These are phyloP conservation scores for Vipera latastei DNA, from an alignment of 2,797 vertebrate species.

Conservation along the genomic window DNA sequence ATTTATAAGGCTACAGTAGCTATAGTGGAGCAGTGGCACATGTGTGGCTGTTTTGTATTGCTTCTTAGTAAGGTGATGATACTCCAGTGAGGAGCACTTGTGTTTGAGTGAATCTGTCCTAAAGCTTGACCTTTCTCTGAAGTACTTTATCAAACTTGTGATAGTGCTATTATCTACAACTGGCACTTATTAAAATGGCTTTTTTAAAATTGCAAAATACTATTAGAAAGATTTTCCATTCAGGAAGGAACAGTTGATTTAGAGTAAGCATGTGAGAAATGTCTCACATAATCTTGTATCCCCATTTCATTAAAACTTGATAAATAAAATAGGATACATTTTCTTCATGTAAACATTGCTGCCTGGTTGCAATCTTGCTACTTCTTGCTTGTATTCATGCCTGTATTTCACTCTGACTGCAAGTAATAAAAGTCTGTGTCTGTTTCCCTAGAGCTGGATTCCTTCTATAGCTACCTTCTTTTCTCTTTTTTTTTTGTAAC, in stretches of 20 bases:
- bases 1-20: conserved; percentile 11
- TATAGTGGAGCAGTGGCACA: conserved; percentile 30
- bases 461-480: not conserved
- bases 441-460: not conserved
- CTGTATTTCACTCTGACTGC: not conserved
- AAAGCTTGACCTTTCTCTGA: not conserved
- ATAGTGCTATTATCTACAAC: not conserved
- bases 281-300: not conserved
- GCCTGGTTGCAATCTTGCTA: not conserved
- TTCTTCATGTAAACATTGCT: not conserved
- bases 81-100: not conserved
- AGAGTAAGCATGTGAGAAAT: not conserved
- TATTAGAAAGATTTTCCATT: not conserved
- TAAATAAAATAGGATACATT: not conserved
- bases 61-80: not conserved
- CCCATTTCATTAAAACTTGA: not conserved
- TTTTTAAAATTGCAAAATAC: not conserved
- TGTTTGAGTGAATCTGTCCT: not conserved
- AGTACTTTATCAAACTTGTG: not conserved
- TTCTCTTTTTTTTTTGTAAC: not conserved
- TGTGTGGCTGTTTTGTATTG: not conserved
- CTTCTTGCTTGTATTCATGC: not conserved
- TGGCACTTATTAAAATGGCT: not conserved
- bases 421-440: not conserved
- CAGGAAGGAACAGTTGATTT: not conserved